Base-by-base conservation (phyloP, 2,888 invertebrate genomes). In the Teleiodes luculella region DNA sequence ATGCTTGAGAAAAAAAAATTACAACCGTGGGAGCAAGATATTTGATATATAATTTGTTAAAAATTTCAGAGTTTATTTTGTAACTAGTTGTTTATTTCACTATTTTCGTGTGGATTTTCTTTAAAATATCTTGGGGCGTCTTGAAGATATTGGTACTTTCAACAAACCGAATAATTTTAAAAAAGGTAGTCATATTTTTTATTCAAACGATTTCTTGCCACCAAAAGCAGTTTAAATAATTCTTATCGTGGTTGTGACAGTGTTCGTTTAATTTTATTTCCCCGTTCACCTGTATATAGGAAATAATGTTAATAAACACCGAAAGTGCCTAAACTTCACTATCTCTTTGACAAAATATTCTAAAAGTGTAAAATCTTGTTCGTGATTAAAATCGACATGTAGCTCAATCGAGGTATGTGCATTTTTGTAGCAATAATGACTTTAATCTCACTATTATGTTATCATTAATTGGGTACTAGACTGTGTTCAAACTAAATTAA, bases 51-150 rank as follows among this genome's bases (percentile, higher is more conserved):
- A 62, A n/a, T 70, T 69, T 71, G 72, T 74, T 76, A 66, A 68
- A 61, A 57, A 65, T 61, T 73, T 68, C 61, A 75, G 67, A 76
- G 71, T 76, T 70, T 77, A 75, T 74, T 69, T 68, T 6, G 3
- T 24, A 24, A 3, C 24, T 64, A 43, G 65, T 67, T 69, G 63
- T 59, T 58, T 51, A 11, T 41, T 18, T 18, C 16, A 11, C 20
- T 11, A 18, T 18, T 11, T 41, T 18, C 3, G 4, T 10, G 11
- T 41, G 11, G 11, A 18, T 41, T 24, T 24, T 24, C 6, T 24
- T 24, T 3, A 24, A 24, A 24, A 24, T 24, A 24, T 24, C n/a
- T n/a, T n/a, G n/a, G n/a, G n/a, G n/a, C n/a, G n/a, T n/a, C n/a
- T n/a, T n/a, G n/a, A n/a, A n/a, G n/a, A n/a, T n/a, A n/a, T n/a